Conservation (phyloP, 2,113 vertebrate species). For the Synodontis membranacea region DNA sequence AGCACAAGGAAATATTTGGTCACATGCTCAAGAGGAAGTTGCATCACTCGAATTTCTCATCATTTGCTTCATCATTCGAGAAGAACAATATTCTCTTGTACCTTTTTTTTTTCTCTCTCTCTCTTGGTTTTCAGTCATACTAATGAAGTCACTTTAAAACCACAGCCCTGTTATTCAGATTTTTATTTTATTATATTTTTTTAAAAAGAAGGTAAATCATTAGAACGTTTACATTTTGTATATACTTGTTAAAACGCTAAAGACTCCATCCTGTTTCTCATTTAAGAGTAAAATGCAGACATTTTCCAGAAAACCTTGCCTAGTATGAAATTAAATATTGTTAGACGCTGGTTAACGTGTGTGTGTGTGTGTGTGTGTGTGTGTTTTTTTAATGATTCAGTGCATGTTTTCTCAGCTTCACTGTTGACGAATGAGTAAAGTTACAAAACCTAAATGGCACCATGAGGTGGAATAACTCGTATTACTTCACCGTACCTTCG, state of each 20-base stretch:
- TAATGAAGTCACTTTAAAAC: neutral
- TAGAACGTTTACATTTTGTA: neutral
- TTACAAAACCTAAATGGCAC: neutral
- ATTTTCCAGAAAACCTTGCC: neutral
- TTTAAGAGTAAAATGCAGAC: neutral
- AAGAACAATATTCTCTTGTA: neutral
- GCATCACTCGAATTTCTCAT: neutral
- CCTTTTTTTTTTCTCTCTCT: too few relatives aligned
- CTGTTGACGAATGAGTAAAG: neutral
- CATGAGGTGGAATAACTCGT: neutral
- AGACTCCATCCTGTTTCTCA: neutral
- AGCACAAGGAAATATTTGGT: neutral
- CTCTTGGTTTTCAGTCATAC: neutral
- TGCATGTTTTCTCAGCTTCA: neutral
- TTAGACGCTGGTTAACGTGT: neutral
- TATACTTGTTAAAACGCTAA: neutral
- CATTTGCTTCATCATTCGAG: too few relatives aligned
- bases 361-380: too few relatives aligned
- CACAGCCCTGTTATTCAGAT: neutral
- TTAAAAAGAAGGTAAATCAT: neutral
- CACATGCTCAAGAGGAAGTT: neutral
- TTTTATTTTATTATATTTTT: neutral
- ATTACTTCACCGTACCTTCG: conserved; percentile 67
- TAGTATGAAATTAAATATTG: neutral
- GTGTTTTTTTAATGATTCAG: neutral